Percentiles rank a stretch among this genome's conserved stretches.
Conservation (phyloP, 2,113 vertebrate genomes). For the Scatophagus argus region DNA sequence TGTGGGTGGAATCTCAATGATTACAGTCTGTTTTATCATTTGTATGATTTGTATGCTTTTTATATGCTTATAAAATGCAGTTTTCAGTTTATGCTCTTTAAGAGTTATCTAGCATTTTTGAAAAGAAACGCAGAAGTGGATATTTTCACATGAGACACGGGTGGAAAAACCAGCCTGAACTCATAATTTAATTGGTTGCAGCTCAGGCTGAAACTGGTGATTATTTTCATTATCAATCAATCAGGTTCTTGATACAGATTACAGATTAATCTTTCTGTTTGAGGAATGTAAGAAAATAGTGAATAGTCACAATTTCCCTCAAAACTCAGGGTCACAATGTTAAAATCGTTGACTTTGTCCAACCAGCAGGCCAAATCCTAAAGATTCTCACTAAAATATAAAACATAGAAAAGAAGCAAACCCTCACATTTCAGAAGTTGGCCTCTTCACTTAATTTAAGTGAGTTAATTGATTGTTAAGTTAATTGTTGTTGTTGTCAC, state of each 20-base stretch:
- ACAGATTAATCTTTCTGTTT: neutral
- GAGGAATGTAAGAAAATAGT: neutral
- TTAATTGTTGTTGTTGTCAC: too few species aligned
- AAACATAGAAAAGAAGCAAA: neutral
- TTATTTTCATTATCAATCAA: neutral
- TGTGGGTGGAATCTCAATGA: slow-evolving; percentile 39
- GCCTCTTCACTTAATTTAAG: neutral
- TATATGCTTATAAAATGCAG: neutral
- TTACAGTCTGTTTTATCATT: neutral
- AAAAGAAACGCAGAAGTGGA: neutral
- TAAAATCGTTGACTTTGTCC: neutral
- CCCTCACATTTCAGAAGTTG: neutral
- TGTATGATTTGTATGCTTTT: neutral
- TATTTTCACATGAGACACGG: neutral
- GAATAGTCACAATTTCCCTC: neutral
- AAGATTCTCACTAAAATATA: neutral
- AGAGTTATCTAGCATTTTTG: neutral
- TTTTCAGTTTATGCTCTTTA: neutral
- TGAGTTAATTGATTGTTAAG: too few species aligned
- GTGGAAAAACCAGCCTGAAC: neutral
- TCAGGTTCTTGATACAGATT: neutral
- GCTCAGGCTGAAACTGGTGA: neutral
- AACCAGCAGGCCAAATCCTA: too few species aligned
- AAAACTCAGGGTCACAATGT: neutral
- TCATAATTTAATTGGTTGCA: neutral